Evolutionary conservation across 1,140 invertebrate species (phyloP).

Genomic region (Drosophila cardini): DNA sequence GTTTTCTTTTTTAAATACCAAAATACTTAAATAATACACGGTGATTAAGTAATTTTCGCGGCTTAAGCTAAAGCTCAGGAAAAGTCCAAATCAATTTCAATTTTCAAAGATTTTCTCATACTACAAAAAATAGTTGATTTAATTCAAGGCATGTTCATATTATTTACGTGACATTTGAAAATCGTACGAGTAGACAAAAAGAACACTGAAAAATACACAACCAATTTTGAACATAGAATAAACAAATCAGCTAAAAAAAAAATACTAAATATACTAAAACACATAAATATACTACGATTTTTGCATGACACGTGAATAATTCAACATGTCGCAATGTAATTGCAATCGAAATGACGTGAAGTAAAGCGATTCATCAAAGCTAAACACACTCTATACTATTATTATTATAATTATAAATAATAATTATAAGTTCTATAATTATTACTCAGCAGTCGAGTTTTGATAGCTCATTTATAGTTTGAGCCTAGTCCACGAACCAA

Average conservation of each 20-base stretch:
- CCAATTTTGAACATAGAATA: conserved; percentile 27
- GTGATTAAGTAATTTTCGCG: conserved; percentile 56
- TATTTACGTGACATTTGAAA: conserved; percentile 47
- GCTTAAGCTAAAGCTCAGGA: conserved; percentile 24
- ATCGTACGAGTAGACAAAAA: conserved; percentile 56
- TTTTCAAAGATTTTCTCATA: conserved; percentile 24
- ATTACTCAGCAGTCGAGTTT: neutral
- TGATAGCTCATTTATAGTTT: conserved; percentile 53
- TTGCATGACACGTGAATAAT: conserved; percentile 41
- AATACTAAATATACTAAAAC: neutral
- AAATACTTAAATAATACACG: conserved; percentile 2
- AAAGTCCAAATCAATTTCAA: too few relatives aligned
- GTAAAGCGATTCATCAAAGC: neutral
- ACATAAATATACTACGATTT: conserved; percentile 61
- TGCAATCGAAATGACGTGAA: conserved; percentile 11
- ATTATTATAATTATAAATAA: neutral
- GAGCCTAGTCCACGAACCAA: conserved; percentile 41
- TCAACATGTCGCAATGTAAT: neutral
- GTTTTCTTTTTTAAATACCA: too few relatives aligned
- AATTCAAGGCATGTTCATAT: neutral
- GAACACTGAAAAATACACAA: neutral
- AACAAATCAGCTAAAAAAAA: conserved; percentile 36
- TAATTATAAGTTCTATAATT: neutral
- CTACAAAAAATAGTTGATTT: conserved; percentile 14
- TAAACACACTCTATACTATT: conserved; percentile 14